Conservation (phyloP, 2,888 invertebrate genomes). For the Aporophyla lueneburgensis region DNA sequence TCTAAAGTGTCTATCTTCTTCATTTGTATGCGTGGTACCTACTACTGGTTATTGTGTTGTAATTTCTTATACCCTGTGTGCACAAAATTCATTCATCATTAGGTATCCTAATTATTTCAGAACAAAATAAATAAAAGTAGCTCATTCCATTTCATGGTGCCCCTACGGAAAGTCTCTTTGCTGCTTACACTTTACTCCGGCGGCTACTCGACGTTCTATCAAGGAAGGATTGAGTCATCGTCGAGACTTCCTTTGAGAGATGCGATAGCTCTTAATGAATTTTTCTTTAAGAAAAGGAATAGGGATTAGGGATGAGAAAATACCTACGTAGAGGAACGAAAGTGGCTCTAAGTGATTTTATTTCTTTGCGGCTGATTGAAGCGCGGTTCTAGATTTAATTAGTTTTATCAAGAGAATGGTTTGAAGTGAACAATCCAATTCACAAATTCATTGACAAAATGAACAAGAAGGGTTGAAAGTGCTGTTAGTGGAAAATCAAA, state of each 20-base stretch:
- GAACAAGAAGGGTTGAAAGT: not conserved
- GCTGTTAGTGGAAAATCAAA: not conserved
- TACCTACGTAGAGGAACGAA: slow-evolving; percentile 14
- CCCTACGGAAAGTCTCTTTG: slow-evolving; percentile 44
- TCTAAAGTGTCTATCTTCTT: too few species aligned
- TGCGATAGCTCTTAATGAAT: slow-evolving; percentile 62
- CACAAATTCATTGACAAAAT: too few species aligned
- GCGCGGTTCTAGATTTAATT: slow-evolving; percentile 36
- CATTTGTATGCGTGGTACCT: too few species aligned
- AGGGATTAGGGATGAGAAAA: slow-evolving; percentile 44
- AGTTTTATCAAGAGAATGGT: not conserved
- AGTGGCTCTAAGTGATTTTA: slow-evolving; percentile 45
- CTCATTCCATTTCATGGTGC: slow-evolving; percentile 14
- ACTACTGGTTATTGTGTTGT: too few species aligned
- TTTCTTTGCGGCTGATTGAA: slow-evolving; percentile 26
- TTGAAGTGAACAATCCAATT: not conserved
- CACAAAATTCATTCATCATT: too few species aligned
- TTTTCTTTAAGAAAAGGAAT: slow-evolving; percentile 58
- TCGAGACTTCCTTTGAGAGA: slow-evolving; percentile 56
- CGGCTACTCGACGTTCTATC: slow-evolving; percentile 54
- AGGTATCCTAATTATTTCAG: too few species aligned
- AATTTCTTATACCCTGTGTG: too few species aligned
- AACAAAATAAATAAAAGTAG: not conserved
- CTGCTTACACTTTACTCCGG: slow-evolving; percentile 55
- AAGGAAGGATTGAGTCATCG: slow-evolving; percentile 64